Percentiles rank a stretch among this genome's conserved stretches.
Evolutionary conservation across 2,888 invertebrate species (phyloP).

Genomic region (Chrysolina americana): DNA sequence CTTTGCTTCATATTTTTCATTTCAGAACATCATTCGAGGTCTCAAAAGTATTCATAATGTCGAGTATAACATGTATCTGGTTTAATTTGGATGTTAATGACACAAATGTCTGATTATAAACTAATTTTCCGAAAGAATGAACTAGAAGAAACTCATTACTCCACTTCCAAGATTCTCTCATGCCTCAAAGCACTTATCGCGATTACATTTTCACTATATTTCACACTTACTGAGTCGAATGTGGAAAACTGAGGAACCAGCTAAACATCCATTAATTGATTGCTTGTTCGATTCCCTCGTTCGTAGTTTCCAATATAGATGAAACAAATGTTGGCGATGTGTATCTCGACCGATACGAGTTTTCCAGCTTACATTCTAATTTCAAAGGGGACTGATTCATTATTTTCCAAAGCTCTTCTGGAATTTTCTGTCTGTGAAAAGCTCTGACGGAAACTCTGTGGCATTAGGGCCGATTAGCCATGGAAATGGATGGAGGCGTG

Average conservation of each 20-base stretch:
- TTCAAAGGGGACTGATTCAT: slow-evolving; percentile 19
- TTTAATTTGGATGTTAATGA: no score
- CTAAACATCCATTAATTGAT: slow-evolving; percentile 12
- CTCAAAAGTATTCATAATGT: no score
- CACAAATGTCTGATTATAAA: neutral
- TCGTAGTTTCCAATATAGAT: neutral
- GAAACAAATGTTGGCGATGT: slow-evolving; percentile 18
- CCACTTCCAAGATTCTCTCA: neutral
- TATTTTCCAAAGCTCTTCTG: slow-evolving; percentile 17
- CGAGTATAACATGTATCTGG: no score
- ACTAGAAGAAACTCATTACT: neutral
- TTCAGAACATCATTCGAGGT: no score
- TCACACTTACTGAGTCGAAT: slow-evolving; percentile 12
- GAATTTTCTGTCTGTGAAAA: slow-evolving; percentile 12
- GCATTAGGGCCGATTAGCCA: no score
- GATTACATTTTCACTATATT: slow-evolving; percentile 3
- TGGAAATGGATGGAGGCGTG: no score
- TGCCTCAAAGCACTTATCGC: neutral
- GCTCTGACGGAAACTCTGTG: neutral
- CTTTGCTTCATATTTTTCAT: no score
- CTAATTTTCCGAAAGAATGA: neutral
- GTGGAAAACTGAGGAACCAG: slow-evolving; percentile 7
- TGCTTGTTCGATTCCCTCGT: slow-evolving; percentile 2
- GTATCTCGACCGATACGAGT: neutral
- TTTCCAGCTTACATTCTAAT: slow-evolving; percentile 11